These are phyloP conservation scores for Drosophila melanica DNA, from an alignment of 1,140 invertebrate genomes.

Conservation along the genomic window DNA sequence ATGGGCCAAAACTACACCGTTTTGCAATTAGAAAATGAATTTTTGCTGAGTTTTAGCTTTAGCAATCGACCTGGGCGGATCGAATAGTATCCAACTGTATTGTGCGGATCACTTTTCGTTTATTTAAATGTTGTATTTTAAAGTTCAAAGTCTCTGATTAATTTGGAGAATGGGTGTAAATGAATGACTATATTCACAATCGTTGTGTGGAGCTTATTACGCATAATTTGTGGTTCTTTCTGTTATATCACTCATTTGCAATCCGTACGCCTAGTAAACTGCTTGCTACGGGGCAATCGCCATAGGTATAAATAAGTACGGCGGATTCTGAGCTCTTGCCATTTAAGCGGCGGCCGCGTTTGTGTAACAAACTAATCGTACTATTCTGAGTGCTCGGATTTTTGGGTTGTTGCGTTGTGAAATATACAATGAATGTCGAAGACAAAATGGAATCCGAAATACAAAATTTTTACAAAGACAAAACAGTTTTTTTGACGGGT, in stretches of 20 bases:
- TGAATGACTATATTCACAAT: slow-evolving; percentile 26
- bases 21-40: slow-evolving; percentile 57
- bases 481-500: slow-evolving; percentile 87
- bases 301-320: slow-evolving; percentile 58
- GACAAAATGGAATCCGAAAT: slow-evolving; percentile 76
- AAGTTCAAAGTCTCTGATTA: slow-evolving; percentile 8
- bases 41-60: neutral
- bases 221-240: slow-evolving; percentile 35
- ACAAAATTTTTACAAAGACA: slow-evolving; percentile 86
- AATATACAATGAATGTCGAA: neutral
- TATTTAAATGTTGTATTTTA: neutral
- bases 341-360: slow-evolving; percentile 43
- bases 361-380: neutral
- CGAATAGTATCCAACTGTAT: neutral
- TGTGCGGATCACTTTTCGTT: neutral
- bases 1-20: slow-evolving; percentile 36
- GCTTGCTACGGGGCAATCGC: neutral
- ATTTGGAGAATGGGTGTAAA: slow-evolving; percentile 8
- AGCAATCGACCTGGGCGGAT: neutral
- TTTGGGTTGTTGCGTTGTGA: neutral
- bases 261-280: neutral
- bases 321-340: slow-evolving; percentile 31
- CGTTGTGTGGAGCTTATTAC: slow-evolving; percentile 10
- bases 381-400: neutral
- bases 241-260: slow-evolving; percentile 14